Percentiles rank a stretch among this genome's conserved stretches.
Conservation (phyloP, 92 coral and sea anemone species). For the Umimayanthus kanabou region DNA sequence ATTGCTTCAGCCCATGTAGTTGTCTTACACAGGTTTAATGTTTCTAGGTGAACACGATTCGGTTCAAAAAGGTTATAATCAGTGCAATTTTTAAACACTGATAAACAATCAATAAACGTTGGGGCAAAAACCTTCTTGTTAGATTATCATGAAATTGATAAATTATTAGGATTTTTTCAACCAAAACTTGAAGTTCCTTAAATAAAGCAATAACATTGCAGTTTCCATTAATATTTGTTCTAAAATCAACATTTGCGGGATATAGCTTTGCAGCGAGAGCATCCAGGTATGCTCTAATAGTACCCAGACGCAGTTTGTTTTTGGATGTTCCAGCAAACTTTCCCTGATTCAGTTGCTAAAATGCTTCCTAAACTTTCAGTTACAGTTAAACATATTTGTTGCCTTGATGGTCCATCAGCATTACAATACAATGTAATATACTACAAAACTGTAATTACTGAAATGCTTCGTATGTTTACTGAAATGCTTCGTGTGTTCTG, state of each 20-base stretch:
- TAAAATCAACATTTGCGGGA: not conserved
- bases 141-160: not conserved
- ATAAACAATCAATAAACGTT: too few species aligned
- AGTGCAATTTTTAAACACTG: too few species aligned
- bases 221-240: not conserved
- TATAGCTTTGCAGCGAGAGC: not conserved
- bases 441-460: not conserved
- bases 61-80: too few species aligned
- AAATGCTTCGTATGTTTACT: not conserved
- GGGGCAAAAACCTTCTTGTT: not conserved
- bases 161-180: not conserved
- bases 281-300: not conserved
- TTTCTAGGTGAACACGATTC: too few species aligned
- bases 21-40: too few species aligned
- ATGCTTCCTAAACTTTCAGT: too few species aligned
- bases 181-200: too few species aligned
- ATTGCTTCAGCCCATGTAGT: too few species aligned
- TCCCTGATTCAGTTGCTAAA: too few species aligned
- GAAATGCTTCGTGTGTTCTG: not conserved
- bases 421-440: not conserved
- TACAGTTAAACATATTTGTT: too few species aligned
- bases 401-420: not conserved
- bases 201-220: not conserved
- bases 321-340: too few species aligned
- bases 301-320: too few species aligned